These are phyloP conservation scores for Tinamus guttatus DNA, from an alignment of 2,113 vertebrate genomes.

Conservation along the genomic window DNA sequence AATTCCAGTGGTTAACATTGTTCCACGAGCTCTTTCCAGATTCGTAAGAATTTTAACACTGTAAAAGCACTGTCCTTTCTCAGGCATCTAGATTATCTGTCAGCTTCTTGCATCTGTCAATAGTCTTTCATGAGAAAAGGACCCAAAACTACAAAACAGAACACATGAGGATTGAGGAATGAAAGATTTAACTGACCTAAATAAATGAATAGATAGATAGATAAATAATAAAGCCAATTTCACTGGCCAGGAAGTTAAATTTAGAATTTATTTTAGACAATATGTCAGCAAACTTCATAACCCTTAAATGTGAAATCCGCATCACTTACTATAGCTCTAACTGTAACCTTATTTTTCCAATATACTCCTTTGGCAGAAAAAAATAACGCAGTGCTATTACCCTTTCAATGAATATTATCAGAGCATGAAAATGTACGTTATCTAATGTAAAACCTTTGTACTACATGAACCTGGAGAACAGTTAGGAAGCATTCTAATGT, in stretches of 20 bases:
- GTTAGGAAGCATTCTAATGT: neutral
- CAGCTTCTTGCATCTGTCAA: neutral
- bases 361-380: neutral
- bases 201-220: neutral
- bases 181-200: neutral
- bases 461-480: neutral
- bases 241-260: neutral
- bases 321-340: neutral
- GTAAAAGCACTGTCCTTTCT: neutral
- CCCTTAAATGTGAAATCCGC: neutral
- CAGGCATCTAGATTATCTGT: neutral
- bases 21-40: neutral
- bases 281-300: neutral
- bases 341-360: neutral
- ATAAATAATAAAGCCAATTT: neutral
- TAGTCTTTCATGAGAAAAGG: neutral
- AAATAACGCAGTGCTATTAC: neutral
- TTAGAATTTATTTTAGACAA: neutral
- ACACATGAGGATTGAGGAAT: fast-evolving
- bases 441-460: neutral
- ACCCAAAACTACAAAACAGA: neutral
- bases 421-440: neutral
- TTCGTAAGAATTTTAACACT: neutral
- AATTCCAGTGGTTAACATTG: neutral
- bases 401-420: neutral